Percentiles rank a stretch among this genome's conserved stretches.
Conservation (phyloP, 1,140 invertebrate genomes). For the Drosophila sproati region DNA sequence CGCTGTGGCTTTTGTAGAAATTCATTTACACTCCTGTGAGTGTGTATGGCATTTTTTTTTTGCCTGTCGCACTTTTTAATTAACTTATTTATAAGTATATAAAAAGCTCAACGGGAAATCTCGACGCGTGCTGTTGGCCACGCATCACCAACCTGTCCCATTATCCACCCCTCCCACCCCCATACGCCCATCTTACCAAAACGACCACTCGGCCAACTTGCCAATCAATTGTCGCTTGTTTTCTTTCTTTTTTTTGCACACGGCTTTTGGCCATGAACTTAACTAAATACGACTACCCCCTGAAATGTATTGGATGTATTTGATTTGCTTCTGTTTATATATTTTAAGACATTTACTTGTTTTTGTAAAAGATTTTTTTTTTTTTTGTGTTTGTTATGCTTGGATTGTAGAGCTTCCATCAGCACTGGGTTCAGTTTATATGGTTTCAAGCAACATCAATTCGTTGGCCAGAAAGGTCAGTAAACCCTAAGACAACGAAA, state of each 20-base stretch:
- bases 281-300: slow-evolving; percentile 26
- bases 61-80: slow-evolving; percentile 68
- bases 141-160: slow-evolving; percentile 28
- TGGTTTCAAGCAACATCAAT: slow-evolving; percentile 19
- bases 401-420: slow-evolving; percentile 3
- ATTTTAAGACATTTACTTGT: not conserved
- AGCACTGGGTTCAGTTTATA: slow-evolving; percentile 19
- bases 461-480: not conserved
- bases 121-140: slow-evolving; percentile 43
- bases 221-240: slow-evolving; percentile 72
- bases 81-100: slow-evolving; percentile 70
- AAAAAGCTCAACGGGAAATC: slow-evolving; percentile 30
- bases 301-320: slow-evolving; percentile 12
- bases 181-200: not conserved
- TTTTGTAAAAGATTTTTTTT: not conserved
- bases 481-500: not conserved
- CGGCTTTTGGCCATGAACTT: slow-evolving; percentile 65
- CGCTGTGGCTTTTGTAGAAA: not conserved
- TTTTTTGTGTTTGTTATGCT: not conserved
- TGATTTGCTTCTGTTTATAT: not conserved
- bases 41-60: slow-evolving; percentile 12
- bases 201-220: slow-evolving; percentile 63
- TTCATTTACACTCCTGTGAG: slow-evolving; percentile 2
- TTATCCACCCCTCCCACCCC: not conserved
- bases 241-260: slow-evolving; percentile 37